A percentile compares a stretch with the other conserved stretches of the same genome.
These are phyloP conservation scores for Diphyllodes magnificus DNA, from an alignment of 2,113 vertebrate species.

Conservation along the genomic window DNA sequence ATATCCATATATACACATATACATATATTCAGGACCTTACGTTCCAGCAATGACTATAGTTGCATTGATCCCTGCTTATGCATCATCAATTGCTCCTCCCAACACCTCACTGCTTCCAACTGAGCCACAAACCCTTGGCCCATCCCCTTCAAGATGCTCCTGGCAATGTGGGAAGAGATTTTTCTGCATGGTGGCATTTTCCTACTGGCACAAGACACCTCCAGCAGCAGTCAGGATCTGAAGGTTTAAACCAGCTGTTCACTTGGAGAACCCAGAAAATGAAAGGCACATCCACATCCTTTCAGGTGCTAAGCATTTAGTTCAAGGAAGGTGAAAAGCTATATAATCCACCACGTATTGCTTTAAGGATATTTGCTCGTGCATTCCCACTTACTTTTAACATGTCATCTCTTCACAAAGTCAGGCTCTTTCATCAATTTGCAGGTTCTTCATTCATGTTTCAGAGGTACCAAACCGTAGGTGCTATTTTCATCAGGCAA, in stretches of 20 bases:
- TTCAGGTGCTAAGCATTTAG: background rate
- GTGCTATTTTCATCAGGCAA: background rate
- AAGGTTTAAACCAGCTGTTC: background rate
- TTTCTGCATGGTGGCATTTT: background rate
- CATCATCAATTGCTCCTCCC: background rate
- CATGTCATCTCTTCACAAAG: background rate
- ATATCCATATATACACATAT: background rate
- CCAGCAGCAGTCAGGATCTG: background rate
- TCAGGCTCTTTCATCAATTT: background rate
- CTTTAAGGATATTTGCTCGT: background rate
- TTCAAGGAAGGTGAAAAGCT: background rate
- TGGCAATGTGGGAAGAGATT: fast-evolving
- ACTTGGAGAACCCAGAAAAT: background rate
- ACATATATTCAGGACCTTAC: background rate
- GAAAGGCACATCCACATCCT: background rate
- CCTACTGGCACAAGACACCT: background rate
- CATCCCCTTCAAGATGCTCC: background rate
- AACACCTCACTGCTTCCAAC: background rate
- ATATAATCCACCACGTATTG: background rate
- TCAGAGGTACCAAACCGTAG: background rate
- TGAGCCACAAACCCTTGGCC: background rate
- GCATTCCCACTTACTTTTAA: background rate
- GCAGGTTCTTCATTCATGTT: background rate
- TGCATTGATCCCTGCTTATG: background rate
- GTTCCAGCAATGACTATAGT: background rate